Conservation (phyloP, 2,888 invertebrate genomes). For the Brachylomia viminalis region DNA sequence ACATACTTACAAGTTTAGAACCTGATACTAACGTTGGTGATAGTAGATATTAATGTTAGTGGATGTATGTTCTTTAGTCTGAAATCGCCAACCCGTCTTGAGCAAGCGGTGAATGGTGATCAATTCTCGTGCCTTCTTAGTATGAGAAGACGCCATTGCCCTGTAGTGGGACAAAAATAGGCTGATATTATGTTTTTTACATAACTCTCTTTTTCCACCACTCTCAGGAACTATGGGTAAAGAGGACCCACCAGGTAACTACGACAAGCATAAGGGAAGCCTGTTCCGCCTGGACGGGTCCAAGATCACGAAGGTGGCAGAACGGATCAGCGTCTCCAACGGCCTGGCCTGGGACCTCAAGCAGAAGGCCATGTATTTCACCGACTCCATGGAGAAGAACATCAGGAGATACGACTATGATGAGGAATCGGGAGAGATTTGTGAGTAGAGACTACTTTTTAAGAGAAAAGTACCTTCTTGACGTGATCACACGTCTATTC, state of each 20-base stretch:
- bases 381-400: constrained; percentile 92
- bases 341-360: constrained; percentile 94
- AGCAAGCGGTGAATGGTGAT: not conserved
- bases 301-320: constrained; percentile 71
- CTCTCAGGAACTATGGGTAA: constrained; percentile 90
- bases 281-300: constrained; percentile 84
- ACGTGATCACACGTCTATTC: not conserved
- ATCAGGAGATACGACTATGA: constrained; percentile 94
- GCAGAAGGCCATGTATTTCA: constrained; percentile 93
- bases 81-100: not conserved
- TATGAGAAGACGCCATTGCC: too few species aligned
- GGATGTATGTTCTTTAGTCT: not conserved
- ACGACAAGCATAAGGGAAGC: constrained; percentile 83
- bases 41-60: not conserved
- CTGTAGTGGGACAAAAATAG: too few species aligned
- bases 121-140: not conserved
- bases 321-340: constrained; percentile 92
- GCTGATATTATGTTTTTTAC: not conserved
- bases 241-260: constrained; percentile 82
- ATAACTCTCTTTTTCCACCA: not conserved
- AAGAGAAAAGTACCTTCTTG: not conserved
- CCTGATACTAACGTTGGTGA: not conserved
- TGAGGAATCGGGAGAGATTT: constrained; percentile 91
- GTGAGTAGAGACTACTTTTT: constrained; percentile 82
- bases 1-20: not conserved